Evolutionary conservation across 92 coral and sea anemone genomes (phyloP), one percentile per base, ranked within the genome.

Genomic region (Paragorgia papillata): DNA sequence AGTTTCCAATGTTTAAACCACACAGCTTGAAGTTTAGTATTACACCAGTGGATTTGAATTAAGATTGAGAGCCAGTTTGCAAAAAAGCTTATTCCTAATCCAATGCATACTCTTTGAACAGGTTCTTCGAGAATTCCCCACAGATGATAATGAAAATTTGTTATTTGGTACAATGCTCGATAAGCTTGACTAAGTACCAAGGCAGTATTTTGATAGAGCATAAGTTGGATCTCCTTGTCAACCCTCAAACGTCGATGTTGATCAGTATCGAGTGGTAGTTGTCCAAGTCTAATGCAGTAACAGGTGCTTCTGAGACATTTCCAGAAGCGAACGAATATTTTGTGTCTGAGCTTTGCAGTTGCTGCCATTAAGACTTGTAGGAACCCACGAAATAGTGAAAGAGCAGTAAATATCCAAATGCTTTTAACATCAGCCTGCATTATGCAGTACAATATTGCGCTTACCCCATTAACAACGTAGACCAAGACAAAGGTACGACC

Each of bases 101-200:
- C 76, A 48, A 69, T 69, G 25, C 41, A 53, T 51, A 51, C 35
- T 51, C 61, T 69, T 69, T 29, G 20, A 31, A 69, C 20, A 26
- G 76, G 2, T 26, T 29, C 17, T 28, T 53, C 28, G 7, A 69
- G 27, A 17, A 69, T 37, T 18, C 29, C 43, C 62, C 60, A 15
- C 18, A 31, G 20, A 31, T 71, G 5, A 20, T 6, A 33, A 32
- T 71, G 21, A 32, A 71, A 71, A 0, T 71, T 71, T 9, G 27
- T 71, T 53, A 71, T 53, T 12, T 53, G 9, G 33, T 71, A 71
- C 58, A 71, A 71, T 26, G 60, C 58, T 29, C 17, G 43, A 41
- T 71, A 71, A 20, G 64, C 61, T 20, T 71, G 78, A 34, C 78
- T 55, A 44, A 71, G 3, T 18, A 71, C 24, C 78, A 71, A 28